Percentiles rank a stretch among this genome's conserved stretches.
These are phyloP conservation scores for Tiliqua scincoides DNA, from an alignment of 2,113 vertebrate species.

Conservation along the genomic window DNA sequence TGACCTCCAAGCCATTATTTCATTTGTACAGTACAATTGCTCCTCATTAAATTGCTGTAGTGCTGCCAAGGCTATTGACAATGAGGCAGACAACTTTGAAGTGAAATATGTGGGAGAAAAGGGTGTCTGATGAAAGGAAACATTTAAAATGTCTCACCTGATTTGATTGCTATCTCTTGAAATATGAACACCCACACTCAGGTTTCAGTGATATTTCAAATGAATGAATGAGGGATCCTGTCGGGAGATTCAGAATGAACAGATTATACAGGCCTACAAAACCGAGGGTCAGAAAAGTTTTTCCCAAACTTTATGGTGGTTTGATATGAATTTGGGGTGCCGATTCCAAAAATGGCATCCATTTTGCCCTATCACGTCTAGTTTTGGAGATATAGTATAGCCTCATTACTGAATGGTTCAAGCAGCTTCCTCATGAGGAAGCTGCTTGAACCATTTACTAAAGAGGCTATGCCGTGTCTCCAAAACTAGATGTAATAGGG, in stretches of 20 bases:
- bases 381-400: too few relatives aligned
- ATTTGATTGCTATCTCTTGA: neutral
- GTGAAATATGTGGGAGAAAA: constrained; percentile 32
- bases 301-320: too few relatives aligned
- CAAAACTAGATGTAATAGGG: too few relatives aligned
- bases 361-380: too few relatives aligned
- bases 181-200: neutral
- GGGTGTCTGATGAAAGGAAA: constrained; percentile 46
- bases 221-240: neutral
- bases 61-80: constrained; percentile 37
- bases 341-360: too few relatives aligned
- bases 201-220: neutral
- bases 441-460: too few relatives aligned
- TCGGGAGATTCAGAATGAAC: neutral
- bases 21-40: constrained; percentile 42
- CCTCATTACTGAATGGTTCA: too few relatives aligned
- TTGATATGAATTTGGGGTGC: too few relatives aligned
- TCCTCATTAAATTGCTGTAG: constrained; percentile 51
- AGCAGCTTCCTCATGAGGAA: neutral
- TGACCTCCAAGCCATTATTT: constrained; percentile 46
- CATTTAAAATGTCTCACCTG: neutral
- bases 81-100: constrained; percentile 39
- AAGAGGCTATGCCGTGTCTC: too few relatives aligned
- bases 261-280: too few relatives aligned
- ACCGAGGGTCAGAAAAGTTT: too few relatives aligned